These are phyloP conservation scores for Patella depressa DNA, from an alignment of 2,888 invertebrate species.

Conservation along the genomic window DNA sequence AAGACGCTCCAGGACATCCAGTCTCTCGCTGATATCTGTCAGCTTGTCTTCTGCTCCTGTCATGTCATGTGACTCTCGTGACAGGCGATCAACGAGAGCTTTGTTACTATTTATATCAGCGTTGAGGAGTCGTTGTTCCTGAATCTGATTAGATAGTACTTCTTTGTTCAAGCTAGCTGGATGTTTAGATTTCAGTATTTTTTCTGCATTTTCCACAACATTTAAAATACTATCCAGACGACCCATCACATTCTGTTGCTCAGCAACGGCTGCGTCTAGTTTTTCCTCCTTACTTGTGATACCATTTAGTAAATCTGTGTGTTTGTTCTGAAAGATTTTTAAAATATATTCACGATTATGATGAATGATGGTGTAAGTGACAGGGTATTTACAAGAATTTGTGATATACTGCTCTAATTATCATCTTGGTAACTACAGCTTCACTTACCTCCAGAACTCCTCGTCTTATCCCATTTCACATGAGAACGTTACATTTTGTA, in stretches of 20 bases:
- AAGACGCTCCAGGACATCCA: slow-evolving; percentile 51
- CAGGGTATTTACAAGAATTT: too few species aligned
- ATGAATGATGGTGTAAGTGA: too few species aligned
- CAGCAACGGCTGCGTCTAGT: slow-evolving; percentile 57
- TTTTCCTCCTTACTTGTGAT: slow-evolving; percentile 58
- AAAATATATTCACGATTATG: too few species aligned
- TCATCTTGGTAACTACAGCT: too few species aligned
- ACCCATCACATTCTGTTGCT: slow-evolving; percentile 63
- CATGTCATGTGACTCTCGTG: slow-evolving; percentile 50
- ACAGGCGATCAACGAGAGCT: slow-evolving; percentile 44
- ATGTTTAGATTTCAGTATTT: slow-evolving; percentile 43
- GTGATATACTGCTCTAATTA: too few species aligned
- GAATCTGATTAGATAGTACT: slow-evolving; percentile 89
- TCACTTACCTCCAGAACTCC: too few species aligned
- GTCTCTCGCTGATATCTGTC: slow-evolving; percentile 39
- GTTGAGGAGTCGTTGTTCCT: slow-evolving; percentile 82
- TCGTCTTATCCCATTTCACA: too few species aligned
- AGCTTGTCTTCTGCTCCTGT: slow-evolving; percentile 51
- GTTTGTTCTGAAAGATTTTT: slow-evolving; percentile 43
- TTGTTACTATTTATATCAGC: slow-evolving; percentile 62
- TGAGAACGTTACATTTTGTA: too few species aligned
- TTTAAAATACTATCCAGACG: slow-evolving; percentile 54
- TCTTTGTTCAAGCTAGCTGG: slow-evolving; percentile 89
- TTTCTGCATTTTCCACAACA: slow-evolving; percentile 61
- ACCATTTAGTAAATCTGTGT: slow-evolving; percentile 55